Evolutionary conservation across 2,113 vertebrate species (phyloP).

Genomic region (Microtus richardsoni): DNA sequence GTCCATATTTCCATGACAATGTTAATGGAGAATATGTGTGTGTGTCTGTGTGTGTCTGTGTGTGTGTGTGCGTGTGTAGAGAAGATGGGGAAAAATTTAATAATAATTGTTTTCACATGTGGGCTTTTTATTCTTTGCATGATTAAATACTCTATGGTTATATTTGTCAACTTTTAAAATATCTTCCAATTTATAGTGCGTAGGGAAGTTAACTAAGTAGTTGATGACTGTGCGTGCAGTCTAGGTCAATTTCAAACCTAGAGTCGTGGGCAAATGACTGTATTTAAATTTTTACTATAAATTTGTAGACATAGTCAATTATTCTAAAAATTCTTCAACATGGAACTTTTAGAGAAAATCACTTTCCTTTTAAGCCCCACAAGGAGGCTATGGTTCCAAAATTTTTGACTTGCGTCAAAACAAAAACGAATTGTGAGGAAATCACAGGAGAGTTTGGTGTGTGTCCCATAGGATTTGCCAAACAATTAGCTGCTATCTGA

Average conservation of each 20-base stretch:
- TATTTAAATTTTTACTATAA: neutral
- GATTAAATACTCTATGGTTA: neutral
- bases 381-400: neutral
- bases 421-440: neutral
- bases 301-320: neutral
- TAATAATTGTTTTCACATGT: neutral
- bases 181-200: neutral
- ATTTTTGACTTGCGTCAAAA: neutral
- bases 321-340: neutral
- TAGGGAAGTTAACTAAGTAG: neutral
- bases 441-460: neutral
- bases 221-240: neutral
- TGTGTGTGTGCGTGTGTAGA: no score
- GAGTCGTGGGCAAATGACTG: neutral
- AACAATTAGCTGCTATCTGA: neutral
- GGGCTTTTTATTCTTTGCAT: neutral
- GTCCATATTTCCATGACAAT: neutral
- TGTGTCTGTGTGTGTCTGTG: no score
- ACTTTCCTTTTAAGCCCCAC: neutral
- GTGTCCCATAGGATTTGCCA: neutral
- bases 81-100: neutral
- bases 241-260: neutral
- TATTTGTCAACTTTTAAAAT: neutral
- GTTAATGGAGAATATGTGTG: neutral
- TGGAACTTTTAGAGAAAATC: slow-evolving; percentile 4